Percentiles rank a stretch among this genome's conserved stretches.
phyloP scores from a whole-genome alignment of 2,888 invertebrate genomes.

The Pandemis corylana region DNA sequence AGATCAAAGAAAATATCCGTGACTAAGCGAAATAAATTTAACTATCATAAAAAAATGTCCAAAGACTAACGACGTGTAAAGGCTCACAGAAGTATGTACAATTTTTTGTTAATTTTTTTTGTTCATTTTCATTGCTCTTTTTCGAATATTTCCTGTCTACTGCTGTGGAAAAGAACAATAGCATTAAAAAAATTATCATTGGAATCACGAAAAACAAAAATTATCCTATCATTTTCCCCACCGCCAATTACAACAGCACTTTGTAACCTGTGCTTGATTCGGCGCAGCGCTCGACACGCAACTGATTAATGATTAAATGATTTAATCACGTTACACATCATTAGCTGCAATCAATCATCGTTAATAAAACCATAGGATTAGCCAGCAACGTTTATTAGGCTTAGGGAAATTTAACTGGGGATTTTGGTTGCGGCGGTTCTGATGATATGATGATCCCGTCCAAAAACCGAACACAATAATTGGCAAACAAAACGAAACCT shows the following conservation, averaged over 20 bases:
- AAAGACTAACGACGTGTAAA: too few species aligned
- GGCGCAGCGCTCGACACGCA: not conserved
- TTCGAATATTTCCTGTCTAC: not conserved
- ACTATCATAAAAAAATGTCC: too few species aligned
- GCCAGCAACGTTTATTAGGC: conserved; percentile 19
- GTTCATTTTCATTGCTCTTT: too few species aligned
- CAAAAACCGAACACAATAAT: too few species aligned
- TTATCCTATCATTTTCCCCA: not conserved
- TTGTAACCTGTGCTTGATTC: conserved; percentile 7
- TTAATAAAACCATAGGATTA: conserved; percentile 30
- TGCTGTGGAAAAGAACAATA: not conserved
- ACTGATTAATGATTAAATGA: conserved; percentile 38
- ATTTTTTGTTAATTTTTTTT: too few species aligned
- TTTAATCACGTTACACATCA: conserved; percentile 38
- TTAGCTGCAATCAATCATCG: conserved; percentile 35
- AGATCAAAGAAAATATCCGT: too few species aligned
- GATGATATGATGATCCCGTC: too few species aligned
- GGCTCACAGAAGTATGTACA: too few species aligned
- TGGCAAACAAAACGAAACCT: too few species aligned
- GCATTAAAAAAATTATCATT: not conserved
- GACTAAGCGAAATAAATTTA: too few species aligned
- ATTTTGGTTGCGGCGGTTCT: not conserved
- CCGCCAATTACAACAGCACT: too few species aligned
- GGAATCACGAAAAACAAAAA: not conserved
- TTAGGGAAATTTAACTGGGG: conserved; percentile 12